Evolutionary conservation across 2,113 vertebrate species (phyloP).

Genomic region (Andinoacara biseriatus): DNA sequence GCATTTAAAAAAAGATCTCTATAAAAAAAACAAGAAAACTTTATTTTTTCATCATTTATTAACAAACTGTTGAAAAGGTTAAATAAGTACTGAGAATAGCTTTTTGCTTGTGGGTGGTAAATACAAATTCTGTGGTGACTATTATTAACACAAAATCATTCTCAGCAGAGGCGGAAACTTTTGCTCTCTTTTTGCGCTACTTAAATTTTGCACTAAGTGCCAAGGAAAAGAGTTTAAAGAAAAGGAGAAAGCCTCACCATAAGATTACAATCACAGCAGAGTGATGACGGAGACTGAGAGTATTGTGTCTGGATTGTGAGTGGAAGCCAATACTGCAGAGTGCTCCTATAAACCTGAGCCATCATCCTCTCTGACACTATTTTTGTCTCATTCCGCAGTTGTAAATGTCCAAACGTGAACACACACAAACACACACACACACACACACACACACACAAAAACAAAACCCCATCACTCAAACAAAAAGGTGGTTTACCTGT

Average conservation of each 20-base stretch:
- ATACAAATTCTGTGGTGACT: neutral
- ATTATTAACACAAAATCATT: neutral
- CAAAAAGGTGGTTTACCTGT: slow-evolving; percentile 85
- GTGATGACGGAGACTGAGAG: slow-evolving; percentile 43
- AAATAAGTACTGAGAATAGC: neutral
- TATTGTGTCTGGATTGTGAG: slow-evolving; percentile 42
- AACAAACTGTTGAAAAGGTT: neutral
- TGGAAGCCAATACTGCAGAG: slow-evolving; percentile 65
- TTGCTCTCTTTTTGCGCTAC: neutral
- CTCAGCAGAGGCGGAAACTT: neutral
- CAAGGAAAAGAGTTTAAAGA: neutral
- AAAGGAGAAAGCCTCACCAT: slow-evolving; percentile 6
- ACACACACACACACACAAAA: too few relatives aligned
- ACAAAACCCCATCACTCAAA: slow-evolving; percentile 64
- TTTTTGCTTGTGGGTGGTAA: neutral
- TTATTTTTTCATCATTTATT: neutral
- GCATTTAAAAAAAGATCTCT: neutral
- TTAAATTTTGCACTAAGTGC: neutral
- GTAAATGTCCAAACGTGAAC: slow-evolving; percentile 63
- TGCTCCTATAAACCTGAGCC: slow-evolving; percentile 52
- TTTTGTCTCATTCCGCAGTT: slow-evolving; percentile 40
- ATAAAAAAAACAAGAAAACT: neutral
- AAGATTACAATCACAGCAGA: slow-evolving; percentile 9
- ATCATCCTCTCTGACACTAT: slow-evolving; percentile 62
- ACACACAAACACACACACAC: neutral